phyloP scores from a whole-genome alignment of 2,113 vertebrate species.

The Paramisgurnus dabryanus region DNA sequence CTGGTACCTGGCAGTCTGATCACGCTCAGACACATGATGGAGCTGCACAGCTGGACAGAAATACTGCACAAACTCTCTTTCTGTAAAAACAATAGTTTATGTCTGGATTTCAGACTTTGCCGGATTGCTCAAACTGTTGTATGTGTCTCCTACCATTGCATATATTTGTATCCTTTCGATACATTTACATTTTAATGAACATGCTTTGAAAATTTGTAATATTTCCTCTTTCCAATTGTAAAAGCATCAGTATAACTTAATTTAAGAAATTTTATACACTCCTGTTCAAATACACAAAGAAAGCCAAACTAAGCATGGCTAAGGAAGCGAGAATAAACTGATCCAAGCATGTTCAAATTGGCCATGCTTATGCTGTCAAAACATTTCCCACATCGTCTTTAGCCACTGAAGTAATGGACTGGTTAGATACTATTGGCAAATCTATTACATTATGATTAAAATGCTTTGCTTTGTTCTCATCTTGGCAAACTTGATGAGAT shows the following conservation, averaged over 20 bases:
- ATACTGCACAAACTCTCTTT: conserved; percentile 5
- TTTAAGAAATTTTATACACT: no score
- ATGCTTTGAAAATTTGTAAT: no score
- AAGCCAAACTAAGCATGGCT: neutral
- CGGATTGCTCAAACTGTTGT: neutral
- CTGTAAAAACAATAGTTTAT: conserved; percentile 18
- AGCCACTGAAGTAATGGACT: neutral
- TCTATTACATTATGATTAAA: conserved; percentile 12
- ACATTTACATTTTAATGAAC: neutral
- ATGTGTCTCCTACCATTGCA: neutral
- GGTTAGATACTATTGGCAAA: neutral
- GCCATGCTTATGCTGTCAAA: neutral
- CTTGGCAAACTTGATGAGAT: conserved; percentile 5
- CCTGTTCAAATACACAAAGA: neutral
- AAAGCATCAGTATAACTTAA: neutral
- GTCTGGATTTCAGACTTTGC: conserved; percentile 1
- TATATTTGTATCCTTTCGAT: neutral
- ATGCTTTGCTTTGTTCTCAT: neutral
- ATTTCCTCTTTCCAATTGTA: neutral
- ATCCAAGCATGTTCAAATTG: neutral
- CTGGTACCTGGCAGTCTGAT: conserved; percentile 25
- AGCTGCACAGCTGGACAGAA: conserved; percentile 28
- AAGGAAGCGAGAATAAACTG: no score
- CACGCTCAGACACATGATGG: neutral
- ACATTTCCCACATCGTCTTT: neutral